phyloP scores from a whole-genome alignment of 2,888 invertebrate species.

The Mayetiola destructor region DNA sequence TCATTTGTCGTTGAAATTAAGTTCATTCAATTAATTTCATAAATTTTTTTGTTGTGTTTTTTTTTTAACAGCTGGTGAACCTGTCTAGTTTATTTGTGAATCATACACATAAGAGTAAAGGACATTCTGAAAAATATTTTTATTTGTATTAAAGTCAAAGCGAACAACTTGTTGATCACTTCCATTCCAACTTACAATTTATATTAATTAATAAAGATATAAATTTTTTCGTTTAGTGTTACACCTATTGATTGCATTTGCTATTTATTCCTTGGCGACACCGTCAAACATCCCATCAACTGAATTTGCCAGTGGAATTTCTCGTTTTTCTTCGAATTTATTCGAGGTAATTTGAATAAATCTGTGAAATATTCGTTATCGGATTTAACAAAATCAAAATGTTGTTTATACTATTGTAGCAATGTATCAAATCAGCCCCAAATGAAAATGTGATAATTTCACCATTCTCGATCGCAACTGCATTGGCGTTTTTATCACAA shows the following conservation, averaged over 20 bases:
- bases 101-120: neutral
- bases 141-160: too few species aligned
- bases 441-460: constrained; percentile 54
- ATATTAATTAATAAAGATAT: too few species aligned
- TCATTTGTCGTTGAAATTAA: neutral
- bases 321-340: neutral
- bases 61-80: neutral
- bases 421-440: neutral
- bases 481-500: constrained; percentile 55
- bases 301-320: neutral
- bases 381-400: neutral
- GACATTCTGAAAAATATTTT: neutral
- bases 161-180: too few species aligned
- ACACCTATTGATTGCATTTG: neutral
- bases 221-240: neutral
- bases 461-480: constrained; percentile 57
- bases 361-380: neutral
- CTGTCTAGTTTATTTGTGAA: neutral
- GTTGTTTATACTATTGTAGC: neutral
- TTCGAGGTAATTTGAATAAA: neutral
- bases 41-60: neutral
- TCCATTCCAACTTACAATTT: too few species aligned
- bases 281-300: neutral
- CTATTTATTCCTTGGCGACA: neutral
- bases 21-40: neutral